Conservation (phyloP, 2,888 invertebrate genomes). For the Petrophora chlorosata region DNA sequence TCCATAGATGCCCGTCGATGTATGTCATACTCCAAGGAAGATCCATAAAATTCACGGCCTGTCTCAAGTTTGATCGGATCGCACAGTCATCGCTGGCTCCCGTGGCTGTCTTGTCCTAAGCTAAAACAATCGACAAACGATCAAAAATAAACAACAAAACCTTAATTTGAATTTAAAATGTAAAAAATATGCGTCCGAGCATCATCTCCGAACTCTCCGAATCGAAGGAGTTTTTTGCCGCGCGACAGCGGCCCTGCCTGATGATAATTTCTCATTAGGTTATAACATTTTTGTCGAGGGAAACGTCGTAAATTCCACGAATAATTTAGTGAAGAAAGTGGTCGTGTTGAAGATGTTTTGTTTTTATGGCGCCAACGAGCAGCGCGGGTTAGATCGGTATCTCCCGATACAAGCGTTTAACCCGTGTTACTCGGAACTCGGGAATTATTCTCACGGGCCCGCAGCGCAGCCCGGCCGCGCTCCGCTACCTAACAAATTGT, state of each 20-base stretch:
- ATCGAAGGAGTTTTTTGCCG: conserved; percentile 73
- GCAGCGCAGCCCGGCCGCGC: conserved; percentile 45
- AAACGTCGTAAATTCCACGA: conserved; percentile 81
- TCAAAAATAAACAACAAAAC: conserved; percentile 66
- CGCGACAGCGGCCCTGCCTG: conserved; percentile 59
- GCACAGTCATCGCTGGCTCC: conserved; percentile 74
- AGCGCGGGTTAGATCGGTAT: conserved; percentile 81
- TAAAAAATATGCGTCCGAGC: conserved; percentile 68
- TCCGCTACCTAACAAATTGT: conserved; percentile 73
- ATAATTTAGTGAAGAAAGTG: conserved; percentile 83
- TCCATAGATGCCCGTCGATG: conserved; percentile 49
- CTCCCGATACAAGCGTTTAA: conserved; percentile 81
- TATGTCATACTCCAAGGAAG: conserved; percentile 44
- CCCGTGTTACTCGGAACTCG: conserved; percentile 79
- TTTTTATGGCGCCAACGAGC: conserved; percentile 83
- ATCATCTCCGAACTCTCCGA: conserved; percentile 37
- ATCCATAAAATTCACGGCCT: conserved; percentile 41
- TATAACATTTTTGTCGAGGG: conserved; percentile 80
- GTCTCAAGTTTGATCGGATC: conserved; percentile 49
- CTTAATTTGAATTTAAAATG: conserved; percentile 69
- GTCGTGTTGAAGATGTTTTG: conserved; percentile 79
- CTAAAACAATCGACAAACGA: conserved; percentile 74
- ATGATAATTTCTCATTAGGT: conserved; percentile 84
- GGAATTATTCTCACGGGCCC: conserved; percentile 77
- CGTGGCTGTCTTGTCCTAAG: conserved; percentile 59